Conservation (phyloP, 2,888 invertebrate genomes). For the Loripinus fragilis region DNA sequence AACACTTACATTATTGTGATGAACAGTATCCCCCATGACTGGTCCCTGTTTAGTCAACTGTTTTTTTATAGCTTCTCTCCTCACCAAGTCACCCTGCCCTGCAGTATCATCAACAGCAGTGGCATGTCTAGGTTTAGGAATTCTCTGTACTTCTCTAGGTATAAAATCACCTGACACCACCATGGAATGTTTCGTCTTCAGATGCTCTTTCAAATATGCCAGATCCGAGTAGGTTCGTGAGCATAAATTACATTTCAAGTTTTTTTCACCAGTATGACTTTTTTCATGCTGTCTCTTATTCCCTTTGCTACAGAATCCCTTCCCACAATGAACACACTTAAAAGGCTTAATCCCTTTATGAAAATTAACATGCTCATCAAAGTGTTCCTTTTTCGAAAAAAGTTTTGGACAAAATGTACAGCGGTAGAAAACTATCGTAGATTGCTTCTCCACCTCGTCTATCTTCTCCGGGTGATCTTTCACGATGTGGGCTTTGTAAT, state of each 20-base stretch:
- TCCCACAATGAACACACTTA: neutral
- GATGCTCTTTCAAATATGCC: neutral
- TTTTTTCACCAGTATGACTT: neutral
- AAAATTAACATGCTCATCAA: neutral
- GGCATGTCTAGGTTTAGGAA: too few relatives aligned
- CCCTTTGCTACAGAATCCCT: neutral
- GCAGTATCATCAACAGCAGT: too few relatives aligned
- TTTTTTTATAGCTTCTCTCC: too few relatives aligned
- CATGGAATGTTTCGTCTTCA: neutral
- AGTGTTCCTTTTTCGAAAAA: neutral
- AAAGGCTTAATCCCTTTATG: conserved; percentile 4
- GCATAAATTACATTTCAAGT: neutral
- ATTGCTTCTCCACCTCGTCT: neutral
- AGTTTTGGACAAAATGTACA: neutral
- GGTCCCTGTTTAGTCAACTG: too few relatives aligned
- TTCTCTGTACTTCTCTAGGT: too few relatives aligned
- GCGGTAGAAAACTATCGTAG: neutral
- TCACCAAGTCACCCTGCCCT: too few relatives aligned
- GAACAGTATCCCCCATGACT: too few relatives aligned
- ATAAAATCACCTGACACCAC: too few relatives aligned
- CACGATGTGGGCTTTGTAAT: neutral
- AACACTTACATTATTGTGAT: too few relatives aligned
- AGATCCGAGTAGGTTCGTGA: neutral
- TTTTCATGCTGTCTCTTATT: neutral
- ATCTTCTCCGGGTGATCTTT: neutral